Evolutionary conservation across 2,113 vertebrate genomes (phyloP).

Genomic region (Prionailurus bengalensis): DNA sequence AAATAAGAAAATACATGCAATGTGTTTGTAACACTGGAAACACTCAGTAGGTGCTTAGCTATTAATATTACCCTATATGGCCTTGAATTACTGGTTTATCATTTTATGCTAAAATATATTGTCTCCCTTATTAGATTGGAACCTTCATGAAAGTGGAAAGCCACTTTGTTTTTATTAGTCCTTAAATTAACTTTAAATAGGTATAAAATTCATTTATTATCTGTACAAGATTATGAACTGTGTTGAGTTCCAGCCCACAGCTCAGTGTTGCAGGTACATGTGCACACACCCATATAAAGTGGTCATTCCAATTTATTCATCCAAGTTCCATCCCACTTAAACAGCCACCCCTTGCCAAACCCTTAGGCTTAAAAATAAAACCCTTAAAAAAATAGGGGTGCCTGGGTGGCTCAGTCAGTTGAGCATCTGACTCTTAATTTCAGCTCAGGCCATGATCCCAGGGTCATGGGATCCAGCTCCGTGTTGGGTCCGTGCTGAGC

Average conservation of each 20-base stretch:
- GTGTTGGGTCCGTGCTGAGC: too few relatives aligned
- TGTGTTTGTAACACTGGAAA: neutral
- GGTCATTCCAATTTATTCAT: neutral
- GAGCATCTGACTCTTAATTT: too few relatives aligned
- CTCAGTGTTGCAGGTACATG: neutral
- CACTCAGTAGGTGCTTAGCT: neutral
- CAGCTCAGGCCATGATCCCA: too few relatives aligned
- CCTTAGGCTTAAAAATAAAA: neutral
- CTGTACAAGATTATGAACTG: neutral
- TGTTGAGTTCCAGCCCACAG: neutral
- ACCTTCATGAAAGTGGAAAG: neutral
- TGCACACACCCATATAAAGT: neutral
- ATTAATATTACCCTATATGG: neutral
- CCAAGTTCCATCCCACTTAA: neutral
- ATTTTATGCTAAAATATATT: neutral
- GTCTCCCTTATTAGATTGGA: neutral
- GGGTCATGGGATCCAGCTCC: too few relatives aligned
- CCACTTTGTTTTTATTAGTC: conserved; percentile 10
- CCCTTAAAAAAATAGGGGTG: too few relatives aligned
- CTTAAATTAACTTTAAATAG: conserved; percentile 5
- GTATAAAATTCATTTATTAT: neutral
- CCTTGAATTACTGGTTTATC: conserved; percentile 14
- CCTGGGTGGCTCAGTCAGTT: too few relatives aligned
- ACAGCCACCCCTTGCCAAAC: neutral
- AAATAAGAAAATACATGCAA: conserved; percentile 9